phyloP scores from a whole-genome alignment of 2,888 invertebrate species.

The Electrophaes corylata region DNA sequence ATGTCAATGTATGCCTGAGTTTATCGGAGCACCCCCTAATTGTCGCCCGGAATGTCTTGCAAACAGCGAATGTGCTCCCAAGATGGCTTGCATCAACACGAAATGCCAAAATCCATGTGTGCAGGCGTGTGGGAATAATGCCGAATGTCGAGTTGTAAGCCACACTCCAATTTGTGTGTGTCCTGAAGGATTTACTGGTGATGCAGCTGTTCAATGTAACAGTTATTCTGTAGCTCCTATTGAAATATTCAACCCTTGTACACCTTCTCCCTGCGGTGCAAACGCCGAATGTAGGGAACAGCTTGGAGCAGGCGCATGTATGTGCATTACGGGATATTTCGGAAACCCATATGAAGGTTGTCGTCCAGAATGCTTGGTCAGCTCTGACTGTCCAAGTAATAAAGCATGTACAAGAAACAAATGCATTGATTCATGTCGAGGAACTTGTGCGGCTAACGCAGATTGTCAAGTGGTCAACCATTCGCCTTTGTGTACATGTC shows the following conservation, averaged over 20 bases:
- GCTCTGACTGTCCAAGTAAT: constrained; percentile 89
- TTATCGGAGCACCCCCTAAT: constrained; percentile 88
- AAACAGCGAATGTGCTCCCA: constrained; percentile 88
- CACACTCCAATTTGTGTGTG: constrained; percentile 90
- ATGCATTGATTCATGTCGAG: constrained; percentile 91
- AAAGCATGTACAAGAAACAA: constrained; percentile 89
- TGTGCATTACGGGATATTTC: constrained; percentile 88
- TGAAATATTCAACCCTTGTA: constrained; percentile 80
- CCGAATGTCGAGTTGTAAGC: constrained; percentile 90
- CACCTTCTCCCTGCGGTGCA: constrained; percentile 86
- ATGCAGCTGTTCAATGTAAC: constrained; percentile 88
- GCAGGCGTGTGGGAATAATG: constrained; percentile 89
- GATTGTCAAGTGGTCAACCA: constrained; percentile 90
- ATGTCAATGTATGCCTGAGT: constrained; percentile 88
- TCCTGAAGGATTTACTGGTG: constrained; percentile 87
- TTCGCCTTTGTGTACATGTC: constrained; percentile 88
- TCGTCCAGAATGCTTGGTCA: constrained; percentile 89
- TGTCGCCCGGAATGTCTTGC: constrained; percentile 90
- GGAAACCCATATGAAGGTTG: constrained; percentile 93
- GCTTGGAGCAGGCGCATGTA: constrained; percentile 86
- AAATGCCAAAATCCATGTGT: constrained; percentile 91
- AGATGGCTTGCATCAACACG: constrained; percentile 89
- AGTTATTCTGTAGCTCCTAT: constrained; percentile 49
- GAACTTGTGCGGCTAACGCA: constrained; percentile 90
- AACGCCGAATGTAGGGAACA: constrained; percentile 86